These are phyloP conservation scores for Linyphia triangularis DNA, from an alignment of 2,888 invertebrate species.

Conservation along the genomic window DNA sequence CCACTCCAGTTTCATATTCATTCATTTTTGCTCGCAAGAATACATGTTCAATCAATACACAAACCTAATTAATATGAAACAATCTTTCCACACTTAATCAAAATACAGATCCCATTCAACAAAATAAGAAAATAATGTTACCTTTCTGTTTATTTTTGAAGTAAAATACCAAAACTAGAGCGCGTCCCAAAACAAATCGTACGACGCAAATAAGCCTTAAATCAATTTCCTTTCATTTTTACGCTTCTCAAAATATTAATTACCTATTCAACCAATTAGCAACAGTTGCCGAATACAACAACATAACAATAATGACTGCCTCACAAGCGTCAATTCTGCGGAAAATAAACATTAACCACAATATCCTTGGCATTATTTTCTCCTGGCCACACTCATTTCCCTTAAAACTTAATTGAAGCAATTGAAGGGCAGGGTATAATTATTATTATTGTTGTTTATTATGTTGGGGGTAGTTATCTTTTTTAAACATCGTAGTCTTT, in stretches of 20 bases:
- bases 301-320: background rate
- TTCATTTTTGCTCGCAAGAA: too few species aligned
- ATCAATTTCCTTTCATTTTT: background rate
- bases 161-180: too few species aligned
- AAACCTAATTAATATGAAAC: too few species aligned
- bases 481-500: background rate
- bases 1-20: too few species aligned
- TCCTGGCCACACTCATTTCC: background rate
- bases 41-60: too few species aligned
- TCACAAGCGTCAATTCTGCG: background rate
- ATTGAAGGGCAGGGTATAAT: background rate
- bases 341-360: background rate
- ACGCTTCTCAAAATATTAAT: background rate
- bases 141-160: too few species aligned
- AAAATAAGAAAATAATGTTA: too few species aligned
- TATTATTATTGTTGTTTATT: background rate
- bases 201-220: background rate
- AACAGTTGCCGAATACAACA: background rate
- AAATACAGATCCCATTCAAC: too few species aligned
- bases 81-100: too few species aligned
- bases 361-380: background rate
- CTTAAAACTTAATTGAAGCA: background rate
- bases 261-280: background rate
- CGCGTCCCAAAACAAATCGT: too few species aligned
- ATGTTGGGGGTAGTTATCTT: too few species aligned